Conservation (phyloP, 2,113 vertebrate species). For the Lophotis ruficrista region DNA sequence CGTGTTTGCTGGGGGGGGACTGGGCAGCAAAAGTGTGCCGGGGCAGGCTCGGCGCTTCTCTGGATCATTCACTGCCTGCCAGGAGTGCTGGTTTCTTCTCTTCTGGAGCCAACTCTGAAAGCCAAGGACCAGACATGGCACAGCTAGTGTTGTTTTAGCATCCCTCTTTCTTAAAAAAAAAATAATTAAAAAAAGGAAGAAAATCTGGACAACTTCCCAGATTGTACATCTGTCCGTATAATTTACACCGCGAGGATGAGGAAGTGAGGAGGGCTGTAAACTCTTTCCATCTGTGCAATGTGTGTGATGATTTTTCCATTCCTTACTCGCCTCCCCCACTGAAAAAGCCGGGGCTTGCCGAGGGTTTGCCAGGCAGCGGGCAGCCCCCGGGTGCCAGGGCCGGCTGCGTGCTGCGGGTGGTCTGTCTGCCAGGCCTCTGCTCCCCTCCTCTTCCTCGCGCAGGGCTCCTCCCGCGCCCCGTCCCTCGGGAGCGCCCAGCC, state of each 20-base stretch:
- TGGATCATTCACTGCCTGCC: neutral
- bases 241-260: conserved; percentile 67
- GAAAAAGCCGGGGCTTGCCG: neutral
- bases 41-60: neutral
- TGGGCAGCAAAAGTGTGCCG: neutral
- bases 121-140: conserved; percentile 42
- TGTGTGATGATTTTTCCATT: conserved; percentile 67
- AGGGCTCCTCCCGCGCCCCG: rapidly evolving
- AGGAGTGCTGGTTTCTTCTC: neutral
- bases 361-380: neutral
- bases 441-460: neutral
- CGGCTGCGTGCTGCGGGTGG: neutral
- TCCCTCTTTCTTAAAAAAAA: conserved; percentile 30
- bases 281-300: conserved; percentile 70
- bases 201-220: conserved; percentile 63
- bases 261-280: conserved; percentile 69
- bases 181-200: neutral
- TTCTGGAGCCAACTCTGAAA: neutral
- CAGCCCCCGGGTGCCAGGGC: neutral
- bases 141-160: conserved; percentile 42
- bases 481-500: neutral
- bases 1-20: neutral
- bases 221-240: conserved; percentile 68
- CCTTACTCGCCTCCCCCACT: neutral
- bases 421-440: neutral